Evolutionary conservation across 2,888 invertebrate genomes (phyloP), one percentile per base, ranked within the genome.

Genomic region (Camponotus fellah): DNA sequence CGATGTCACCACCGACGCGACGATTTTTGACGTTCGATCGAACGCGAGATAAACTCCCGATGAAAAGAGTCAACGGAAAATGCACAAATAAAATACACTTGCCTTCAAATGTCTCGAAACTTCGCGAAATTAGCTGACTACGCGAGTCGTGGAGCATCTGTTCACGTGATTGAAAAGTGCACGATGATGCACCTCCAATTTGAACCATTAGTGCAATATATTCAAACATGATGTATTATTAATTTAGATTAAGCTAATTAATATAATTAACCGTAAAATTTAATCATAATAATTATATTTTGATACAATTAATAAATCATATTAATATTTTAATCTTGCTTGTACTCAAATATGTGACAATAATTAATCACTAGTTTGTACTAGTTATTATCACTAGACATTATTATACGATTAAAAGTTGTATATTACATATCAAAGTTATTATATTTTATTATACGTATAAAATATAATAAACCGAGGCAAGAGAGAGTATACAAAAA

Each of bases 51-150:
- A 34, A 17, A 46, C 17, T 26, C n/a, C 12, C 32, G 40, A 40
- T 12, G 1, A 10, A 17, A 40, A 10, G n/a, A 32, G 8, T n/a
- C n/a, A n/a, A 32, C n/a, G 10, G 26, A 74, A 10, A 32, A 26
- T 26, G 26, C 40, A 14, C 17, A 32, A 37, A 37, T 5, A 12
- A 26, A 26, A 26, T 26, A 26, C 10, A 40, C 26, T 32, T 6
- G 14, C 0, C 14, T 32, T 6, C 32, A 40, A 74, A 12, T 4
- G 8, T 58, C n/a, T 21, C 0, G 26, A 14, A 17, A 1, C 40
- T 9, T 14, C 56, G 40, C 21, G 17, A 58, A 62, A 32, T 60
- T 74, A n/a, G 40, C 40, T 17, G 58, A 60, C 60, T 74, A 60
- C 60, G 60, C 2, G 58, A 74, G 40, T 60, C 60, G 14, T 56